Percentiles rank a stretch among this genome's conserved stretches.
Conservation (phyloP, 1,140 invertebrate species). For the Conus ventricosus region DNA sequence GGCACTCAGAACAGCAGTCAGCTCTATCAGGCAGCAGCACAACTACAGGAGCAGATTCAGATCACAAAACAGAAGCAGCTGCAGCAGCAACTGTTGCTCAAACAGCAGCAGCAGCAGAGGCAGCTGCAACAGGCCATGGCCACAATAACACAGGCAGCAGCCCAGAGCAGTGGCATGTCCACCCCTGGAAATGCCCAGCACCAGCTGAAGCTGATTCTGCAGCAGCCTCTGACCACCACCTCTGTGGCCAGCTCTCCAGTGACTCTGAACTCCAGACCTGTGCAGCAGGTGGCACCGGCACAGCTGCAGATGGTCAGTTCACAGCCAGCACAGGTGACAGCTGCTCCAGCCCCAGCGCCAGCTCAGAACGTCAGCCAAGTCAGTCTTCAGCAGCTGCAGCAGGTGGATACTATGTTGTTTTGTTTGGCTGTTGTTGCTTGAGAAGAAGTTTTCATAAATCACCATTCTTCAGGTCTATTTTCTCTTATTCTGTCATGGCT, state of each 20-base stretch:
- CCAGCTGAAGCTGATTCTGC: slow-evolving; percentile 61
- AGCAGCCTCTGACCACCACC: slow-evolving; percentile 49
- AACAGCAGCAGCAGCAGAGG: slow-evolving; percentile 57
- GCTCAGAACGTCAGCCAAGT: slow-evolving; percentile 50
- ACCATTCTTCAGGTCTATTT: too few species aligned
- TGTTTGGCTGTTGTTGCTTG: too few species aligned
- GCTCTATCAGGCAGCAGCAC: slow-evolving; percentile 25
- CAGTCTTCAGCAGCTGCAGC: slow-evolving; percentile 69
- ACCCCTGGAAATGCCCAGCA: slow-evolving; percentile 48
- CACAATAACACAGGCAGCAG: slow-evolving; percentile 15
- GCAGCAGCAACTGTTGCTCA: slow-evolving; percentile 44
- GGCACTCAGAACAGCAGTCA: background rate
- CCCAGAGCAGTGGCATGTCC: background rate
- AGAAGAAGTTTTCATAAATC: too few species aligned
- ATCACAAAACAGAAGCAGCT: slow-evolving; percentile 25
- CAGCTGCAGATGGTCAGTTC: slow-evolving; percentile 51
- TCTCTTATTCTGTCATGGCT: too few species aligned
- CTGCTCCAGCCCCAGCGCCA: slow-evolving; percentile 29
- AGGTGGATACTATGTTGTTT: slow-evolving; percentile 49
- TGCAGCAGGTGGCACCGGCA: slow-evolving; percentile 37
- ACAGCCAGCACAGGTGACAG: slow-evolving; percentile 41
- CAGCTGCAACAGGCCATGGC: slow-evolving; percentile 45
- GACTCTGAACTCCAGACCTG: slow-evolving; percentile 30
- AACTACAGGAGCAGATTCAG: slow-evolving; percentile 49
- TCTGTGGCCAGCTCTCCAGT: slow-evolving; percentile 30